Percentiles rank a stretch among this genome's conserved stretches.
These are phyloP conservation scores for Xylota segnis DNA, from an alignment of 2,888 invertebrate genomes.

Conservation along the genomic window DNA sequence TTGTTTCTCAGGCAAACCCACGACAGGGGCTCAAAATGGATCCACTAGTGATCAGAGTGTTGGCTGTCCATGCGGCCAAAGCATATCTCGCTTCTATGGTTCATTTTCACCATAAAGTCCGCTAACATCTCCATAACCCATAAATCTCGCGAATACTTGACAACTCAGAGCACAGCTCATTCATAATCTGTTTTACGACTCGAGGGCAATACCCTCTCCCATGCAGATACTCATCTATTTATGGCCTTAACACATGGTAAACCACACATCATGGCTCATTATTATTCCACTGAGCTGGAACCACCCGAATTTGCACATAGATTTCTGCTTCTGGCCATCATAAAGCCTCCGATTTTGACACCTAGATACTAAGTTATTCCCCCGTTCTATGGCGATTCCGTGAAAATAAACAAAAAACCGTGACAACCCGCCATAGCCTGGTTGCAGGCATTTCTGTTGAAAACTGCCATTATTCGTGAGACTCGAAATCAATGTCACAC, in stretches of 20 bases:
- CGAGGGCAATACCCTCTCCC: not conserved
- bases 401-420: constrained; percentile 26
- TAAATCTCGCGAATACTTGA: no score
- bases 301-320: not conserved
- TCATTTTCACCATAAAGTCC: no score
- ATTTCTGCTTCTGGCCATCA: not conserved
- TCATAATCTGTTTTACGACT: not conserved
- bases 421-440: constrained; percentile 15
- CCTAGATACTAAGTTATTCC: constrained; percentile 20
- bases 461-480: not conserved
- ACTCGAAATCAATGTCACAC: constrained; percentile 25
- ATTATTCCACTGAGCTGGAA: not conserved
- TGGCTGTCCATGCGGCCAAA: no score
- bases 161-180: not conserved
- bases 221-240: not conserved
- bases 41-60: no score
- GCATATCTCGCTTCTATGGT: no score
- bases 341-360: constrained; percentile 6
- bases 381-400: not conserved
- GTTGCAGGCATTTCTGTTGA: not conserved
- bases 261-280: not conserved
- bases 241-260: not conserved
- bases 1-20: no score
- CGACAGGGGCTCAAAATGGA: no score
- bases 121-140: no score